phyloP scores from a whole-genome alignment of 2,797 vertebrate genomes.

The Macropus fuliginosus region DNA sequence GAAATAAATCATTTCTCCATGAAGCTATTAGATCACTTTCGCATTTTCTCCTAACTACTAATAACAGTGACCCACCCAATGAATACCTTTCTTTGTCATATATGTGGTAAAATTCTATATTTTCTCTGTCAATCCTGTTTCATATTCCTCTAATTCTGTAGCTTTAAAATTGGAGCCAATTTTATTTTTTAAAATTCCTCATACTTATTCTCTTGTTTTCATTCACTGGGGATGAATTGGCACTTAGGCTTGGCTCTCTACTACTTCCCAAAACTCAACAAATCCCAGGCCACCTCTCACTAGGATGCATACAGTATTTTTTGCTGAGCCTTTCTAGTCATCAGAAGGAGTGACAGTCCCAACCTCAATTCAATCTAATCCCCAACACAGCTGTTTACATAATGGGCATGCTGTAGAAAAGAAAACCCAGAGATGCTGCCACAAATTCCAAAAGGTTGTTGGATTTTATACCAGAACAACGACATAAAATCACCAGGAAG shows the following conservation, averaged over 20 bases:
- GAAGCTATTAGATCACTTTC: not conserved
- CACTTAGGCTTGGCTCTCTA: conserved; percentile 22
- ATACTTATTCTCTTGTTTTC: not conserved
- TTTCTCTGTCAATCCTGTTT: not conserved
- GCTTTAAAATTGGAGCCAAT: conserved; percentile 31
- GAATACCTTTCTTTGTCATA: not conserved
- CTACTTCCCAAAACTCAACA: conserved; percentile 49
- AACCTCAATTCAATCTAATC: conserved; percentile 65
- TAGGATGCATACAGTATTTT: conserved; percentile 57
- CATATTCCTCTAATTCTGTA: not conserved
- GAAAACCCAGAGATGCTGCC: not conserved
- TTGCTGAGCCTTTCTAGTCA: conserved; percentile 64
- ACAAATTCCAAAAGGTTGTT: conserved; percentile 61
- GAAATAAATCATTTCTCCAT: not conserved
- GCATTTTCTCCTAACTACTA: not conserved
- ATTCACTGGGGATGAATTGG: not conserved
- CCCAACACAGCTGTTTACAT: conserved; percentile 71
- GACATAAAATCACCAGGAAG: conserved; percentile 30
- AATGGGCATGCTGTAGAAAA: conserved; percentile 55
- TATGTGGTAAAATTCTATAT: not conserved
- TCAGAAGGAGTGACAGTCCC: conserved; percentile 70
- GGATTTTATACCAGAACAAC: conserved; percentile 61
- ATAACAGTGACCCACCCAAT: not conserved
- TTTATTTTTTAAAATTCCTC: conserved; percentile 22
- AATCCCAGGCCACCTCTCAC: conserved; percentile 2